phyloP scores from a whole-genome alignment of 2,113 vertebrate genomes.

The Genyomyrus donnyi region DNA sequence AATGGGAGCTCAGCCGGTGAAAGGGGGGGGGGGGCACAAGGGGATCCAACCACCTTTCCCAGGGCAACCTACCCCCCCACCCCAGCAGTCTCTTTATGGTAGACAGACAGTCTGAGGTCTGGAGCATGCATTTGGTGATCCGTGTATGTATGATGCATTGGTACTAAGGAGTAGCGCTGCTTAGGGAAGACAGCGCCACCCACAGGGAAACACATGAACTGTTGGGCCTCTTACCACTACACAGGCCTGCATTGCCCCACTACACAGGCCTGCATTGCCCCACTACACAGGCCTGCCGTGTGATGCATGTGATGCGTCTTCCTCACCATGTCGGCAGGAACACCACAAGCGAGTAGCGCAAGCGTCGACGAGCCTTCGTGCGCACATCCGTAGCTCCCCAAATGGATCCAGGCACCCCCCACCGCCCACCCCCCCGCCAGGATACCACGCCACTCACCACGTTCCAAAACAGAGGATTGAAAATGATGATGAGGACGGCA shows the following conservation, averaged over 20 bases:
- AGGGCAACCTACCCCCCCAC: not conserved
- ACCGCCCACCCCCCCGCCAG: not conserved
- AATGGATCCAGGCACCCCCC: not conserved
- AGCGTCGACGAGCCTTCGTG: not conserved
- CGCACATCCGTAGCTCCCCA: not conserved
- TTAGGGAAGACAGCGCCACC: not conserved
- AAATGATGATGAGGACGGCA: conserved; percentile 56
- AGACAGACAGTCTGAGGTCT: not conserved
- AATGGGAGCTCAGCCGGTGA: not conserved
- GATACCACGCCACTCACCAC: conserved; percentile 46
- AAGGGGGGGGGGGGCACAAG: no score
- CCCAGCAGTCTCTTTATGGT: not conserved
- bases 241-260: not conserved
- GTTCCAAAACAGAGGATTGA: conserved; percentile 71
- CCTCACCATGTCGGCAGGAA: not conserved
- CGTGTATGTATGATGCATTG: not conserved
- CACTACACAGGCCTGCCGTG: not conserved
- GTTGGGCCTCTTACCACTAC: not conserved
- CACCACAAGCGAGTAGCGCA: not conserved
- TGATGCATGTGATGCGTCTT: not conserved
- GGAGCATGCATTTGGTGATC: not conserved
- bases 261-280: not conserved
- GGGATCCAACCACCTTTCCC: not conserved
- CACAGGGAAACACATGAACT: not conserved
- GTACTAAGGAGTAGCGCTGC: not conserved